Evolutionary conservation across 2,797 vertebrate species (phyloP).

Genomic region (Pipistrellus nathusii): DNA sequence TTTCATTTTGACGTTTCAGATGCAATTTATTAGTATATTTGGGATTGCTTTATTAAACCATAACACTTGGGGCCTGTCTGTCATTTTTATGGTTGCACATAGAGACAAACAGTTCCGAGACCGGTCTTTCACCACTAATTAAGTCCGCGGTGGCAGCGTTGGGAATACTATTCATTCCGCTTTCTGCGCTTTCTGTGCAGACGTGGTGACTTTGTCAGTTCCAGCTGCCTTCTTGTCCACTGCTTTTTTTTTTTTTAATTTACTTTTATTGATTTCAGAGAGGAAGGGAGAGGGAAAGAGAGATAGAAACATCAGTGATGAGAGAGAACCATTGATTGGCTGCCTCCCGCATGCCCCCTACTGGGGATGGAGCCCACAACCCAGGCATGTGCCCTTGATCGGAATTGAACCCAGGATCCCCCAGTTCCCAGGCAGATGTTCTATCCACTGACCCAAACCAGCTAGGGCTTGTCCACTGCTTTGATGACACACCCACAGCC

Average conservation of each 20-base stretch:
- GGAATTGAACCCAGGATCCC: no score
- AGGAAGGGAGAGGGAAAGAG: no score
- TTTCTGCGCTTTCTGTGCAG: neutral
- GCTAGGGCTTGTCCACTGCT: no score
- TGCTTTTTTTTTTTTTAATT: neutral
- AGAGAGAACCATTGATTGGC: no score
- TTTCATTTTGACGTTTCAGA: neutral
- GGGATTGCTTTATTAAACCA: neutral
- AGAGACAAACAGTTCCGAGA: neutral
- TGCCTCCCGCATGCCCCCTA: no score
- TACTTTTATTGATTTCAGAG: no score
- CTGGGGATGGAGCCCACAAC: no score
- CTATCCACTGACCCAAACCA: no score
- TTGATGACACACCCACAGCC: neutral
- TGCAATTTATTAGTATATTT: conserved; percentile 17
- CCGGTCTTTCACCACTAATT: neutral
- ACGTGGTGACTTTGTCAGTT: neutral
- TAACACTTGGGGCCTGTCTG: neutral
- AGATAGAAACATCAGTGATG: no score
- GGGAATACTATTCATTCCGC: neutral
- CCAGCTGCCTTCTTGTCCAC: neutral
- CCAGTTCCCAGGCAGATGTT: no score
- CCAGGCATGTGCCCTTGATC: no score
- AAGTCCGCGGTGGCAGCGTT: neutral
- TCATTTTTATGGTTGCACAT: neutral